Conservation (phyloP, 2,888 invertebrate species). For the Tanypteryx hageni region DNA sequence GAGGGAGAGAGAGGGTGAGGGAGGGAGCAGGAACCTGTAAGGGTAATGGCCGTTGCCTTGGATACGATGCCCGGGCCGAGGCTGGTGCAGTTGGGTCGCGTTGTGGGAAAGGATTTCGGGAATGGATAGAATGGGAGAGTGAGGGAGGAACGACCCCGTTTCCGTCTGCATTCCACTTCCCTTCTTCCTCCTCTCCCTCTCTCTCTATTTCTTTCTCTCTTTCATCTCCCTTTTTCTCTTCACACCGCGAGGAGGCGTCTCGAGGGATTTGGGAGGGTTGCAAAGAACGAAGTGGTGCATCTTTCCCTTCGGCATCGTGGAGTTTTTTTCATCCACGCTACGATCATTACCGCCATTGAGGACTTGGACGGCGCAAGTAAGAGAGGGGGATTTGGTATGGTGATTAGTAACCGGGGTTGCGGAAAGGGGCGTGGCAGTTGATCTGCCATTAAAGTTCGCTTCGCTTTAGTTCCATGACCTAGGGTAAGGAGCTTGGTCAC, state of each 20-base stretch:
- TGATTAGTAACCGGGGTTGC: not conserved
- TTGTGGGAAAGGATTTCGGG: not conserved
- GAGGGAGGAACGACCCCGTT: not conserved
- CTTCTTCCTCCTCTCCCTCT: not conserved
- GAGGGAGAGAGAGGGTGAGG: not conserved
- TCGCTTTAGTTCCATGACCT: not conserved
- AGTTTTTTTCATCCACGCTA: too few species aligned
- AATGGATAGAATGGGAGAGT: not conserved
- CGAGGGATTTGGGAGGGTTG: too few species aligned
- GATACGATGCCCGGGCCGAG: not conserved
- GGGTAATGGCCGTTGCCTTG: slow-evolving; percentile 12
- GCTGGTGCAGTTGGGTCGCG: not conserved
- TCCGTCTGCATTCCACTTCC: not conserved
- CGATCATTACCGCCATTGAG: too few species aligned
- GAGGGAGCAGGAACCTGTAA: not conserved
- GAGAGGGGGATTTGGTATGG: not conserved
- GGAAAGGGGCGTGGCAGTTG: not conserved
- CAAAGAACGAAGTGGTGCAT: too few species aligned
- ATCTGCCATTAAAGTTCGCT: not conserved
- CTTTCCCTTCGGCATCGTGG: too few species aligned
- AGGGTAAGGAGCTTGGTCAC: not conserved
- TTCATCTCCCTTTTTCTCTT: too few species aligned
- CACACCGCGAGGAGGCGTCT: too few species aligned
- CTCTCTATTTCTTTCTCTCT: not conserved
- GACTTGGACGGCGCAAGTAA: not conserved